These are phyloP conservation scores for Desmodus rotundus DNA, from an alignment of 2,113 vertebrate species.

Conservation along the genomic window DNA sequence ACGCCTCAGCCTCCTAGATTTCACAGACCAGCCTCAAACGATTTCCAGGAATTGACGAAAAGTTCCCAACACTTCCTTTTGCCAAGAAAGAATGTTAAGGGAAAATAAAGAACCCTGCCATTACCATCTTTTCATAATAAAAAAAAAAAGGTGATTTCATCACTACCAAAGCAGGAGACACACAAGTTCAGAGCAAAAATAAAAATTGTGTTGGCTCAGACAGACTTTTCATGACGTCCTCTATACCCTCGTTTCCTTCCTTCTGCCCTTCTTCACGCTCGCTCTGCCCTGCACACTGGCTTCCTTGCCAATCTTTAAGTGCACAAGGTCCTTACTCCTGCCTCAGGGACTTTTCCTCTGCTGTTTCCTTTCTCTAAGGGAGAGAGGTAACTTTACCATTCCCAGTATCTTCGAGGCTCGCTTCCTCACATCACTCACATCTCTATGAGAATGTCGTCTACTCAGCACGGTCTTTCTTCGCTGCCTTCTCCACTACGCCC, in stretches of 20 bases:
- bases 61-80: constrained; percentile 42
- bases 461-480: rapidly evolving
- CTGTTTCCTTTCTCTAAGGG: not conserved
- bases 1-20: not conserved
- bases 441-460: not conserved
- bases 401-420: not conserved
- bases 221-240: rapidly evolving
- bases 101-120: not conserved
- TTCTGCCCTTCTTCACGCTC: rapidly evolving
- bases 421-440: not conserved
- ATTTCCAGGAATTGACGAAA: constrained; percentile 22
- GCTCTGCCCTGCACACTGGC: rapidly evolving
- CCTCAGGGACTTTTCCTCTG: not conserved
- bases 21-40: not conserved
- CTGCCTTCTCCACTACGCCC: rapidly evolving
- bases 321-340: too few species aligned
- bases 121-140: not conserved
- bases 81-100: constrained; percentile 25
- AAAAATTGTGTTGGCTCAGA: not conserved
- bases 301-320: not conserved
- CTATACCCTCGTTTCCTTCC: not conserved
- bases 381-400: too few species aligned
- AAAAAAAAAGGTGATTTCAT: not conserved
- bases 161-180: not conserved
- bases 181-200: not conserved